Evolutionary conservation across 2,888 invertebrate genomes (phyloP).

Genomic region (Ichneumoninae sp.): DNA sequence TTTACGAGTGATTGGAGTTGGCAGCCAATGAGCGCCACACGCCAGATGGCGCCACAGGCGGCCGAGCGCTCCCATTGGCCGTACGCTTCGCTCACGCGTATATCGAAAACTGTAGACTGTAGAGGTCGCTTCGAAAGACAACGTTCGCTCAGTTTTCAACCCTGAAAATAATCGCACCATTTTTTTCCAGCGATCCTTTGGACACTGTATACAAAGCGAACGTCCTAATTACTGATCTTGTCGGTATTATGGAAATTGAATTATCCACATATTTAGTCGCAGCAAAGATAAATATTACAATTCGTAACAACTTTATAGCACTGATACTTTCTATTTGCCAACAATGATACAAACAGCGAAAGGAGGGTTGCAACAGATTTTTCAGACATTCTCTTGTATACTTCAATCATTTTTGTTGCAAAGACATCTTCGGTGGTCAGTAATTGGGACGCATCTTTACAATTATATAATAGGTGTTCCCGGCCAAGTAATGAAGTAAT

Average conservation of each 20-base stretch:
- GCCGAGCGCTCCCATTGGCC: background rate
- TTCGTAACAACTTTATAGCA: background rate
- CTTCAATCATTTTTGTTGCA: background rate
- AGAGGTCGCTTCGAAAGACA: background rate
- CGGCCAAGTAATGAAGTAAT: conserved; percentile 30
- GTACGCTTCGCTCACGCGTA: background rate
- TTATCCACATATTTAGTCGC: background rate
- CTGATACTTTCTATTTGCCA: too few relatives aligned
- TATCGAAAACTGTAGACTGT: background rate
- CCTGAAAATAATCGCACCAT: background rate
- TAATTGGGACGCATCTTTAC: background rate
- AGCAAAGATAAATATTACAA: background rate
- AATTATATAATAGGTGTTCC: background rate
- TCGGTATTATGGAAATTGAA: background rate
- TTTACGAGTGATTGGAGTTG: background rate
- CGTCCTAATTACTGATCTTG: background rate
- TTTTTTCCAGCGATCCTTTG: background rate
- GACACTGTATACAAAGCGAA: background rate
- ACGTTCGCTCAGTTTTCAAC: background rate
- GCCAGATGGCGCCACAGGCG: background rate
- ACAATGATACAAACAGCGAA: too few relatives aligned
- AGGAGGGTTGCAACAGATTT: too few relatives aligned
- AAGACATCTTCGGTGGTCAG: background rate
- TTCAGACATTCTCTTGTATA: too few relatives aligned
- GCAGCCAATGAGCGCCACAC: background rate